Percentiles rank a stretch among this genome's conserved stretches.
phyloP scores from a whole-genome alignment of 2,888 invertebrate genomes.

The Orthosia gracilis region DNA sequence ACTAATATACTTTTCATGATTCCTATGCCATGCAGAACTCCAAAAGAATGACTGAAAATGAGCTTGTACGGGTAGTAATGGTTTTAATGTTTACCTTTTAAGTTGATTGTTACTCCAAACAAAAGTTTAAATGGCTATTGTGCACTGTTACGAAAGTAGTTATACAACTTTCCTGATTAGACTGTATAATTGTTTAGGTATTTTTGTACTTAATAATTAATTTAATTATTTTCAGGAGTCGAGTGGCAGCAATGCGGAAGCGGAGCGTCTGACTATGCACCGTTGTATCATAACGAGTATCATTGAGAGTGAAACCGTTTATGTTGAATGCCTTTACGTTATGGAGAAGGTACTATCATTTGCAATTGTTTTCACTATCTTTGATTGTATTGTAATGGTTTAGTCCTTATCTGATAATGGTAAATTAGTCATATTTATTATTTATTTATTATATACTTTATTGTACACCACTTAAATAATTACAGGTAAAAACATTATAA shows the following conservation, averaged over 20 bases:
- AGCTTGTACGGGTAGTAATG: slow-evolving; percentile 32
- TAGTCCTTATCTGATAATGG: slow-evolving; percentile 27
- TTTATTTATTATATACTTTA: too few relatives aligned
- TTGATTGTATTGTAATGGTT: slow-evolving; percentile 19
- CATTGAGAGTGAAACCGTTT: slow-evolving; percentile 97
- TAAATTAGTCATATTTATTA: slow-evolving; percentile 9
- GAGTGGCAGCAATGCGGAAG: slow-evolving; percentile 92
- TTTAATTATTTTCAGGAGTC: slow-evolving; percentile 79
- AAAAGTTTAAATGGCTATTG: slow-evolving; percentile 71
- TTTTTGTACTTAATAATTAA: slow-evolving; percentile 40
- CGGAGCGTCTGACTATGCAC: slow-evolving; percentile 96
- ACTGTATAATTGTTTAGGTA: slow-evolving; percentile 36
- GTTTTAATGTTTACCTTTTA: slow-evolving; percentile 65
- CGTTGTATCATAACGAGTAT: slow-evolving; percentile 97
- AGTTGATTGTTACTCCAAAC: slow-evolving; percentile 72
- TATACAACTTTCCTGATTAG: slow-evolving; percentile 65
- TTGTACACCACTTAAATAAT: too few relatives aligned
- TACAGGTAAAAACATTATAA: too few relatives aligned
- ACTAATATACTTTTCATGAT: slow-evolving; percentile 69
- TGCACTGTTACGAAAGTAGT: slow-evolving; percentile 67
- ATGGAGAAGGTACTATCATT: slow-evolving; percentile 94
- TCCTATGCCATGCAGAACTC: slow-evolving; percentile 63
- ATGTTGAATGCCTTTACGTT: slow-evolving; percentile 97
- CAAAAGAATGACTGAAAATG: slow-evolving; percentile 55
- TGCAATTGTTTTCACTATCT: slow-evolving; percentile 51